Evolutionary conservation across 1,140 invertebrate genomes (phyloP).

Genomic region (Popillia japonica): DNA sequence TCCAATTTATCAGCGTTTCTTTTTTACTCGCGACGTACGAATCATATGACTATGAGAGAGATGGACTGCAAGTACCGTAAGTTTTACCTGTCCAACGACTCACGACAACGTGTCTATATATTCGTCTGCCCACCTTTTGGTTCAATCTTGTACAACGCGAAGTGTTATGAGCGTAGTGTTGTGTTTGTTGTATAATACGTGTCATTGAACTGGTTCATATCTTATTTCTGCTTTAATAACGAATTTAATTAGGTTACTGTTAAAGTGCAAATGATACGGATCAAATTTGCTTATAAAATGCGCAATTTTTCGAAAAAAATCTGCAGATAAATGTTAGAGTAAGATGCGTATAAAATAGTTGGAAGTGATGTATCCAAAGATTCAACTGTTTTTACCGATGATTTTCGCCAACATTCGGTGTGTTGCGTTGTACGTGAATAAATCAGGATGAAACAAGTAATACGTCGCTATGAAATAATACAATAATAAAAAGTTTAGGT

Average conservation of each 20-base stretch:
- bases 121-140: constrained; percentile 7
- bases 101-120: constrained; percentile 38
- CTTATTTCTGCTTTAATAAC: not conserved
- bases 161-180: not conserved
- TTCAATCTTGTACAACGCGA: not conserved
- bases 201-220: constrained; percentile 20
- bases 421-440: too few relatives aligned
- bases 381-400: not conserved
- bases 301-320: too few relatives aligned
- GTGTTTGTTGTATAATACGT: constrained; percentile 12
- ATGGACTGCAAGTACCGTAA: constrained; percentile 30
- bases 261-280: not conserved
- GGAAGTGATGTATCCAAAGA: not conserved
- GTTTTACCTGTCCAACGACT: constrained; percentile 40
- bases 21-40: not conserved
- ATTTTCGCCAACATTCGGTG: too few relatives aligned
- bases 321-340: too few relatives aligned
- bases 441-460: too few relatives aligned
- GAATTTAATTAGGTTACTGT: not conserved
- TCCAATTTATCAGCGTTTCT: not conserved
- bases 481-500: too few relatives aligned
- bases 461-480: too few relatives aligned
- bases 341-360: too few relatives aligned
- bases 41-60: not conserved
- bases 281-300: too few relatives aligned